Evolutionary conservation across 2,113 vertebrate species (phyloP), one percentile per base, ranked within the genome.

Genomic region (Eulemur rufifrons): DNA sequence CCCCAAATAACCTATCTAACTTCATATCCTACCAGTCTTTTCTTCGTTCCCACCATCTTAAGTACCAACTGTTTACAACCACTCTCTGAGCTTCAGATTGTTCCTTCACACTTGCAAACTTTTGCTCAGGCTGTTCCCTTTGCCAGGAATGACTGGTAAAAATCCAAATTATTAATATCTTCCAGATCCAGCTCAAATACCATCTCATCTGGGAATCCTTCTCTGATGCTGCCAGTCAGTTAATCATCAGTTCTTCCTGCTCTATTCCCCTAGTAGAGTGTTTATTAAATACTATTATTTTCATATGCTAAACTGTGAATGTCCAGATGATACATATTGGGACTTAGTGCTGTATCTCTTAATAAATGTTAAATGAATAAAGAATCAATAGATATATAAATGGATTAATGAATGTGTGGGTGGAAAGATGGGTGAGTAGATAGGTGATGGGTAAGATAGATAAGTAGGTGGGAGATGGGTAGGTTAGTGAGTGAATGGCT

Each of bases 211-310:
- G 52, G 64, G 59, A 83, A 80, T 66, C 18, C 61, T 85, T 81
- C 56, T 76, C 50, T 87, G 71, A 71, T 71, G 27, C 34, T 71
- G 61, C 71, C 77, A 78, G 69, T 20, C 14, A 69, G 45, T 77
- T 87, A 89, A 87, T 96, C 42, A 92, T 56, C n/a, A 82, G 80
- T 82, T 91, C 47, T 69, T 87, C 29, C 59, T 88, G 23, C 4
- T 81, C 25, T 74, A 64, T 91, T 88, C 39, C n/a, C 37, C n/a
- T 94, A 81, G n/a, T 54, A 66, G 91, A 85, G 3, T 64, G 4
- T 84, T 91, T 80, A 83, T 83, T 69, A 74, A 76, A 84, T 47
- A 23, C 50, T 80, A 77, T 89, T 93, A 82, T 89, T 95, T 85
- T 95, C 78, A 85, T 71, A 71, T 63, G 52, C 82, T 89, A 64